phyloP scores from a whole-genome alignment of 2,797 vertebrate genomes.

The Clarias platycephalus region DNA sequence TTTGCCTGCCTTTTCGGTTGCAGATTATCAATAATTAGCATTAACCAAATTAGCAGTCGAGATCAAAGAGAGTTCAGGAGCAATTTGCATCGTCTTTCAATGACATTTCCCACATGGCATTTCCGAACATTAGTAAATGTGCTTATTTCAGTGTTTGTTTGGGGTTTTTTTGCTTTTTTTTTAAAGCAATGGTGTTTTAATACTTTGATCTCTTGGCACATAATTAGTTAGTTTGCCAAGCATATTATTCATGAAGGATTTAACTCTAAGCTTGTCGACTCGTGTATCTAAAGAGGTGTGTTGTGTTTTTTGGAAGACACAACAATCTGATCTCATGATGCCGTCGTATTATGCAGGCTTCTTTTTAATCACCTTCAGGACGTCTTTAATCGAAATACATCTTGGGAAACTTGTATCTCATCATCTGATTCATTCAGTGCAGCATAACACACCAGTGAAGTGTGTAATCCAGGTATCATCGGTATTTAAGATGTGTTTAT shows the following conservation, averaged over 20 bases:
- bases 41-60: slow-evolving; percentile 5
- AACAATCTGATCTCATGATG: background rate
- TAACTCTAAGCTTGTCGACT: background rate
- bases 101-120: background rate
- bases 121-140: background rate
- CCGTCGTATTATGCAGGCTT: background rate
- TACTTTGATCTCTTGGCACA: background rate
- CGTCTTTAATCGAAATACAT: background rate
- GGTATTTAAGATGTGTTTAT: background rate
- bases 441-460: background rate
- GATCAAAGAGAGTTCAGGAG: background rate
- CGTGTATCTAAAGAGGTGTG: background rate
- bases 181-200: background rate
- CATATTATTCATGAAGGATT: background rate
- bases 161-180: too few species aligned
- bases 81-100: background rate
- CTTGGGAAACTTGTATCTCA: background rate
- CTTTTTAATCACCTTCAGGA: background rate
- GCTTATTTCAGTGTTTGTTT: background rate
- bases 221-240: background rate
- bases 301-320: background rate
- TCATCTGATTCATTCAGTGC: background rate
- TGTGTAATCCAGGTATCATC: background rate
- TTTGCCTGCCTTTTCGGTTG: background rate
- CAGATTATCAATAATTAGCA: slow-evolving; percentile 4